These are phyloP conservation scores for Apaloderma vittatum DNA, from an alignment of 2,113 vertebrate species.

Conservation along the genomic window DNA sequence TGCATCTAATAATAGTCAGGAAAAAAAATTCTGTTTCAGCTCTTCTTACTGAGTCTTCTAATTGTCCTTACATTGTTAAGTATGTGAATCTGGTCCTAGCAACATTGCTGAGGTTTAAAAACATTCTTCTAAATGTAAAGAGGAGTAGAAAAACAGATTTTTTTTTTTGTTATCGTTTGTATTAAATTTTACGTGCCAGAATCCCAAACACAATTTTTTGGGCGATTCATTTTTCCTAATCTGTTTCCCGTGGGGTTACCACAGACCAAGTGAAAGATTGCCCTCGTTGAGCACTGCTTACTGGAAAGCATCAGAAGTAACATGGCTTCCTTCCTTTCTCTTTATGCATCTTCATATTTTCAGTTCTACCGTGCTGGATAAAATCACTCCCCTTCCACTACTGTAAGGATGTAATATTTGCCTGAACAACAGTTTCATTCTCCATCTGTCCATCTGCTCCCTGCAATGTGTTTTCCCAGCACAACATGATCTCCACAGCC, in stretches of 20 bases:
- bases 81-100: not conserved
- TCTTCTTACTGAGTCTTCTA: not conserved
- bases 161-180: not conserved
- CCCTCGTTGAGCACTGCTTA: not conserved
- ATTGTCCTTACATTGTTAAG: no score
- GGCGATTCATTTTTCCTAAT: not conserved
- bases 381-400: not conserved
- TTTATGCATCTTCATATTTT: not conserved
- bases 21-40: not conserved
- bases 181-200: not conserved
- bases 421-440: not conserved
- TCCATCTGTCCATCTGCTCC: not conserved
- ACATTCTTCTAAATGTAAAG: not conserved
- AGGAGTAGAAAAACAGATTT: not conserved
- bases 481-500: not conserved
- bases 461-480: not conserved
- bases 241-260: accelerated
- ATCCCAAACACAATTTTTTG: not conserved
- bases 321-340: not conserved
- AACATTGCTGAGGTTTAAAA: not conserved
- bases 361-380: not conserved
- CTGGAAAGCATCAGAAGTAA: not conserved
- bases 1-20: not conserved
- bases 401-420: not conserved
- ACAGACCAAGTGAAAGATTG: not conserved